These are phyloP conservation scores for Gouania willdenowi DNA, from an alignment of 2,797 vertebrate species.

Conservation along the genomic window DNA sequence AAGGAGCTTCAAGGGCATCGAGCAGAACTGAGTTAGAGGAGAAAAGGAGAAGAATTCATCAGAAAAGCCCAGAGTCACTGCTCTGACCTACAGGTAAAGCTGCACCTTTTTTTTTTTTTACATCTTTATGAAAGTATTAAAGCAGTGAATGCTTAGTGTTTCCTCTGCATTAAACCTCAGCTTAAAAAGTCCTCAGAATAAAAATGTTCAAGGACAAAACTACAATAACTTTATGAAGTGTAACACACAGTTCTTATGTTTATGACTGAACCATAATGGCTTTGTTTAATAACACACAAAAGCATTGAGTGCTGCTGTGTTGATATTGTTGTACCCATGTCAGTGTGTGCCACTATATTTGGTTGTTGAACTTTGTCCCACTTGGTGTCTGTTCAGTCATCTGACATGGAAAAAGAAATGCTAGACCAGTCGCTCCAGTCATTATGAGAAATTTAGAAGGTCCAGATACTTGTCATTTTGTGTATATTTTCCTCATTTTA, in stretches of 20 bases:
- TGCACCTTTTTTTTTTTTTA: not conserved
- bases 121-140: too few relatives aligned
- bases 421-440: constrained; percentile 24
- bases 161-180: too few relatives aligned
- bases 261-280: too few relatives aligned
- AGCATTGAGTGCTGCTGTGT: constrained; percentile 44
- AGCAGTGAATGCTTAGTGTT: too few relatives aligned
- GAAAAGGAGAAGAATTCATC: constrained; percentile 13
- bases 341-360: constrained; percentile 67
- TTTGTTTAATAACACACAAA: not conserved
- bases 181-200: too few relatives aligned
- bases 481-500: too few relatives aligned
- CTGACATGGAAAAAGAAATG: constrained; percentile 79
- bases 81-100: constrained; percentile 43
- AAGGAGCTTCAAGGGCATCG: constrained; percentile 64
- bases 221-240: too few relatives aligned
- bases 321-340: constrained; percentile 64
- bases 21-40: constrained; percentile 14
- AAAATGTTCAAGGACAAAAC: too few relatives aligned
- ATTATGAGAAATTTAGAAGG: constrained; percentile 24
- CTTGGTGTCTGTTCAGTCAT: constrained; percentile 67
- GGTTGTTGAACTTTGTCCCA: constrained; percentile 78
- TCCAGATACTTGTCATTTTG: constrained; percentile 20
- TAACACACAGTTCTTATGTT: too few relatives aligned
- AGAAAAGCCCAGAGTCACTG: constrained; percentile 23